Conservation (phyloP, 2,888 invertebrate genomes). For the Lacanobia wlatinum region DNA sequence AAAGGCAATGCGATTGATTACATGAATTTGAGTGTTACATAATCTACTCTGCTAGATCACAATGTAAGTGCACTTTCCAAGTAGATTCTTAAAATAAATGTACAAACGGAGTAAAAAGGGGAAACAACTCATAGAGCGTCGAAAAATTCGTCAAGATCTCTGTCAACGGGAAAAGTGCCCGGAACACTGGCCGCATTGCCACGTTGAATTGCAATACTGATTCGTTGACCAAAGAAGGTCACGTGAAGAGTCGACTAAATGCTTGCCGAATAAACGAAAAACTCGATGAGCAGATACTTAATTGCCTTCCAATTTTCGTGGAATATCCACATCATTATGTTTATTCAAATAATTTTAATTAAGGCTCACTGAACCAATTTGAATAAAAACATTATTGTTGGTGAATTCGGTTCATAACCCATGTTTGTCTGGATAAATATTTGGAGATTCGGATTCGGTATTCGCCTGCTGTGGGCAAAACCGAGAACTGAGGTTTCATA, state of each 20-base stretch:
- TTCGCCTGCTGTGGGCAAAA: conserved; percentile 8
- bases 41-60: neutral
- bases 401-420: conserved; percentile 14
- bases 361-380: conserved; percentile 32
- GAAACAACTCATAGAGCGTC: too few relatives aligned
- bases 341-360: conserved; percentile 26
- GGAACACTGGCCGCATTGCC: too few relatives aligned
- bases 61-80: neutral
- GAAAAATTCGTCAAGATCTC: too few relatives aligned
- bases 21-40: neutral
- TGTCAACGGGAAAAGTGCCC: too few relatives aligned
- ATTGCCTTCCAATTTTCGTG: neutral
- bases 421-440: conserved; percentile 41
- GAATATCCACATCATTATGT: neutral
- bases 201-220: too few relatives aligned
- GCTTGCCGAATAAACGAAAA: too few relatives aligned
- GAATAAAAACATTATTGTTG: conserved; percentile 34
- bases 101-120: too few relatives aligned
- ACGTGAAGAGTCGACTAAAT: too few relatives aligned
- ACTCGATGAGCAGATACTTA: too few relatives aligned
- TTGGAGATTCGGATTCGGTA: conserved; percentile 30
- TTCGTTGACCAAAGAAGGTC: too few relatives aligned
- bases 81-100: neutral
- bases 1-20: neutral
- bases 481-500: conserved; percentile 32